These are phyloP conservation scores for Anhinga rufa DNA, from an alignment of 2,113 vertebrate genomes.

Conservation along the genomic window DNA sequence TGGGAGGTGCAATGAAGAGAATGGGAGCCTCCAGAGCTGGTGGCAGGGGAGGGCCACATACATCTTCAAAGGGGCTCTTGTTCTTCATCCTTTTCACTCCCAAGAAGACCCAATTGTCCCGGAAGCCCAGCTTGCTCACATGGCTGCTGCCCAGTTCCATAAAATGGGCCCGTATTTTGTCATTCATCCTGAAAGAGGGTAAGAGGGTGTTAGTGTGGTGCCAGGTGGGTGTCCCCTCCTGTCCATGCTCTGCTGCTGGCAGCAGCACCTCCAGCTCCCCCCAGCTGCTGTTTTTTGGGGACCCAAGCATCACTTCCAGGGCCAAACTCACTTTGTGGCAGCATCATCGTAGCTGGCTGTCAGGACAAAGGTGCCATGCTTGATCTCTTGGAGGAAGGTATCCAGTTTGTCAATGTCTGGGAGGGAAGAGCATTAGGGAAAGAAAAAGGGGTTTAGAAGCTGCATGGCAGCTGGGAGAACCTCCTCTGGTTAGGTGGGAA, in stretches of 20 bases:
- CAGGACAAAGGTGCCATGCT: constrained; percentile 70
- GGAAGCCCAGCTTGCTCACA: constrained; percentile 62
- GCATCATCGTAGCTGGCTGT: constrained; percentile 82
- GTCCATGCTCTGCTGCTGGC: not conserved
- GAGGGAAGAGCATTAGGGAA: not conserved
- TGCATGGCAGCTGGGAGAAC: not conserved
- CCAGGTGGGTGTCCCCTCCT: not conserved
- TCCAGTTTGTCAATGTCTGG: constrained; percentile 61
- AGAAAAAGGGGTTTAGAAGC: not conserved
- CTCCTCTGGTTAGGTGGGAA: not conserved
- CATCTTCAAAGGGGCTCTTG: constrained; percentile 84
- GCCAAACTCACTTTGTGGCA: constrained; percentile 78
- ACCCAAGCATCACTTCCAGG: accelerated
- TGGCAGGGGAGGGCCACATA: not conserved
- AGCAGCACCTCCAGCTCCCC: not conserved
- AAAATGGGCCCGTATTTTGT: constrained; percentile 70
- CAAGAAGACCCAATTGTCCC: constrained; percentile 89
- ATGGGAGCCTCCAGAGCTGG: not conserved
- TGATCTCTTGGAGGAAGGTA: constrained; percentile 71
- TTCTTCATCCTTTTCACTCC: constrained; percentile 68
- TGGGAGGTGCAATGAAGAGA: not conserved
- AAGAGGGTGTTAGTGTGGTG: not conserved
- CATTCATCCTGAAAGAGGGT: constrained; percentile 75
- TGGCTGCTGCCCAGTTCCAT: constrained; percentile 76
- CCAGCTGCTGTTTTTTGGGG: not conserved